These are phyloP conservation scores for Girardinichthys multiradiatus DNA, from an alignment of 2,113 vertebrate species.

Conservation along the genomic window DNA sequence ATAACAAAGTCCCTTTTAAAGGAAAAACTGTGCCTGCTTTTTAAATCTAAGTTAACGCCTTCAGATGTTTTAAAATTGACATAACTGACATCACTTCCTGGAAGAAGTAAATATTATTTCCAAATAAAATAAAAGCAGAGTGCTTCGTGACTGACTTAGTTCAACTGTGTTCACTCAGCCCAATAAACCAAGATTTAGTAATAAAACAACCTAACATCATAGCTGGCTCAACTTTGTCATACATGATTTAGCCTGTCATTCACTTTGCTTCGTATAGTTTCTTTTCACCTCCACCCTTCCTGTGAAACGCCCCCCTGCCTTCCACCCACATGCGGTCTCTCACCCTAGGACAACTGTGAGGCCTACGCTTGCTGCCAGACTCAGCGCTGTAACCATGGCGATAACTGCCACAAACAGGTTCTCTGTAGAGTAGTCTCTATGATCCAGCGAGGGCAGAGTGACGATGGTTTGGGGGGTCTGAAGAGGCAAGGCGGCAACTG, in stretches of 20 bases:
- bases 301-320: conserved; percentile 1
- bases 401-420: conserved; percentile 56
- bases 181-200: conserved; percentile 4
- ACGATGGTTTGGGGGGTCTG: conserved; percentile 26
- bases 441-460: conserved; percentile 55
- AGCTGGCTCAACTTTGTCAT: background rate
- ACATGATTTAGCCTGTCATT: conserved; percentile 5
- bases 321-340: conserved; percentile 45
- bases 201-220: background rate
- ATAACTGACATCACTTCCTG: conserved; percentile 20
- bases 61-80: background rate
- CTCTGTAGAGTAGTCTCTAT: conserved; percentile 16
- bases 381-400: conserved; percentile 53
- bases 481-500: conserved; percentile 59
- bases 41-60: no score
- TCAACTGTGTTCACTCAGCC: conserved; percentile 5
- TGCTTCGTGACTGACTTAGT: fast-evolving
- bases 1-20: background rate
- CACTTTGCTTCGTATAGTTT: conserved; percentile 4
- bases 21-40: no score
- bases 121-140: background rate
- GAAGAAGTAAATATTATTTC: conserved; percentile 16
- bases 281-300: conserved; percentile 20
- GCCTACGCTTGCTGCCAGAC: conserved; percentile 59
- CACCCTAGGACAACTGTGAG: conserved; percentile 61